These are phyloP conservation scores for Lithophane semibrunnea DNA, from an alignment of 2,888 invertebrate genomes.

Conservation along the genomic window DNA sequence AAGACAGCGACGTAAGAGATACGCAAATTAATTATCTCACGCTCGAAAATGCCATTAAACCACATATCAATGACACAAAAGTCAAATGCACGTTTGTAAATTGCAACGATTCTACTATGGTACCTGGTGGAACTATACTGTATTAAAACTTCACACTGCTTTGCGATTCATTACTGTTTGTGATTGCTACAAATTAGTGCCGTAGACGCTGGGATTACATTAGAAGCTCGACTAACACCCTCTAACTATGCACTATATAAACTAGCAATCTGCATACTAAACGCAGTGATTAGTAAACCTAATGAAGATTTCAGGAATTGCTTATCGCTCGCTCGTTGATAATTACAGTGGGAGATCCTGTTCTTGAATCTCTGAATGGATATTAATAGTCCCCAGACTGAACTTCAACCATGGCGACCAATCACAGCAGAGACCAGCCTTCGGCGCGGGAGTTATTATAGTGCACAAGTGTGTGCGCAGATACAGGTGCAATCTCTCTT, in stretches of 20 bases:
- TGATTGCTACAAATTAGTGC: conserved; percentile 29
- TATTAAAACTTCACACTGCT: neutral
- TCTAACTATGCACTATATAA: conserved; percentile 5
- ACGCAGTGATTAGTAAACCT: conserved; percentile 25
- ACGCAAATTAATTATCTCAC: too few species aligned
- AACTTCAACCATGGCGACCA: too few species aligned
- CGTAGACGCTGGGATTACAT: conserved; percentile 16
- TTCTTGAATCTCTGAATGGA: neutral
- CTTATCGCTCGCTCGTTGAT: neutral
- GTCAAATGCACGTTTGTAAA: neutral
- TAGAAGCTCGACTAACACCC: conserved; percentile 28
- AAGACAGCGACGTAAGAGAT: too few species aligned
- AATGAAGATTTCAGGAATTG: conserved; percentile 39
- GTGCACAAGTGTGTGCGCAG: too few species aligned
- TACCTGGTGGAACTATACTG: neutral
- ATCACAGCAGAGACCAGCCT: too few species aligned
- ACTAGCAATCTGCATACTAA: conserved; percentile 49
- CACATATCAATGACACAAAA: neutral
- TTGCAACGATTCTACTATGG: neutral
- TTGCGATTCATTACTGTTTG: conserved; percentile 20
- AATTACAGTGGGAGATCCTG: neutral
- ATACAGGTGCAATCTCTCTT: too few species aligned
- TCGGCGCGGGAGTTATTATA: too few species aligned
- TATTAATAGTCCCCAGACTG: too few species aligned
- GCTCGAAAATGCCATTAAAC: neutral